Percentiles rank a stretch among this genome's conserved stretches.
Conservation (phyloP, 2,797 vertebrate genomes). For the Gadopsis marmoratus region DNA sequence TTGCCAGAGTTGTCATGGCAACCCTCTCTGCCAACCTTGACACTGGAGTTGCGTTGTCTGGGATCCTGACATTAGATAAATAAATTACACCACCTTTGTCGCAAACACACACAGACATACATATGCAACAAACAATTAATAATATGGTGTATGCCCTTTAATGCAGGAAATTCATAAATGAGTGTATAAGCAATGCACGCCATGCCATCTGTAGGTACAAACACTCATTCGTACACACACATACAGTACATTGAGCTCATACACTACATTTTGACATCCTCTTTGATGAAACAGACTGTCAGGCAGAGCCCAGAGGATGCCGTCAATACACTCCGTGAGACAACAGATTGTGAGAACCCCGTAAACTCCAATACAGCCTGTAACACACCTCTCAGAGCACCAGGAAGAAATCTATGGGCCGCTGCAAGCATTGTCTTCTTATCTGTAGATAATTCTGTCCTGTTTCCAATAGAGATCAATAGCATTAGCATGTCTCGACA, state of each 20-base stretch:
- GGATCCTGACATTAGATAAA: slow-evolving; percentile 75
- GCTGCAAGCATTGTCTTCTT: slow-evolving; percentile 78
- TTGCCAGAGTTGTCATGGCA: slow-evolving; percentile 81
- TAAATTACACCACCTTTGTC: slow-evolving; percentile 59
- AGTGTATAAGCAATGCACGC: background rate
- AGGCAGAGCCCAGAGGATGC: slow-evolving; percentile 57
- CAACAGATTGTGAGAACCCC: slow-evolving; percentile 78
- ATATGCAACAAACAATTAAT: background rate
- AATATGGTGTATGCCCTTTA: background rate
- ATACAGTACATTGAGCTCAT: slow-evolving; percentile 23
- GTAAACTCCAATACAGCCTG: slow-evolving; percentile 70
- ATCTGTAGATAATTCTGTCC: slow-evolving; percentile 67
- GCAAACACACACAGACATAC: background rate
- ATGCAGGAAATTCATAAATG: slow-evolving; percentile 14
- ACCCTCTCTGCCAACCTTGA: slow-evolving; percentile 79
- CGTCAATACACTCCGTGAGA: slow-evolving; percentile 70
- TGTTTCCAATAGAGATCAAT: slow-evolving; percentile 73
- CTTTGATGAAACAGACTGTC: slow-evolving; percentile 61
- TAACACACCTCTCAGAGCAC: slow-evolving; percentile 71
- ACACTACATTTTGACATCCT: slow-evolving; percentile 36
- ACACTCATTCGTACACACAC: slow-evolving; percentile 13
- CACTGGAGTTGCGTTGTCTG: slow-evolving; percentile 69
- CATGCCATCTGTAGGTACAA: slow-evolving; percentile 16
- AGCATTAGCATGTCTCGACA: slow-evolving; percentile 74
- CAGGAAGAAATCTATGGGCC: slow-evolving; percentile 78